Evolutionary conservation across 2,888 invertebrate genomes (phyloP), one percentile per base, ranked within the genome.

Genomic region (Myopa tessellatipennis): DNA sequence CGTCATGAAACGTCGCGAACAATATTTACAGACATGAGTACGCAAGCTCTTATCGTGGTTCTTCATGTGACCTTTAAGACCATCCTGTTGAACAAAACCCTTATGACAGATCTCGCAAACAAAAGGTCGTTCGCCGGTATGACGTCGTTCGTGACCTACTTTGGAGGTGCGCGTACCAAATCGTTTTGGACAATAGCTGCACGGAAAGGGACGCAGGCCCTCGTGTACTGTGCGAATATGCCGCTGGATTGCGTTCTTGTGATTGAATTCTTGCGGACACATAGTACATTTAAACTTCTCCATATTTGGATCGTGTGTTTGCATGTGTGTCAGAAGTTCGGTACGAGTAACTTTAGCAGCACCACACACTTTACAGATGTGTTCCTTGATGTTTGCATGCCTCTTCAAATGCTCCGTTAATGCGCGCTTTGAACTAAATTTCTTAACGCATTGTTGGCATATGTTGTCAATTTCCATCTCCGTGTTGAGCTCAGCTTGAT

Each of bases 151-250:
- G 77, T 87, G 87, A 2, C 86, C 83, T 45, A 85, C 63, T 80
- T 86, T 85, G 0, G 87, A 85, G 77, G 85, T 86, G 18, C 85
- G 86, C 0, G 87, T 87, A 0, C 86, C 87, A 76, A 88, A 88
- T 10, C 83, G 81, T 75, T 85, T 87, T 4, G 84, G 81, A 67
- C 88, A 88, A 74, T 83, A 84, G 0, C 78, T 80, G 73, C 88
- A 88, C 34, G 81, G 81, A 71, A 83, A 88, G 0, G 86, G 83
- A 10, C 85, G 83, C 71, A 86, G 85, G 0, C 88, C 88, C 77
- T 87, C 86, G 68, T 88, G 88, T 0, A 88, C 84, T 4, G 86
- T 87, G 1, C 86, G 86, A 8, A 87, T 84, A 76, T 81, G 83
- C 38, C 84, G 77, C 63, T 83, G 74, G 67, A 87, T 87, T 14